A percentile compares a stretch with the other conserved stretches of the same genome.
These are phyloP conservation scores for Odontesthes bonariensis DNA, from an alignment of 2,113 vertebrate species.

Conservation along the genomic window DNA sequence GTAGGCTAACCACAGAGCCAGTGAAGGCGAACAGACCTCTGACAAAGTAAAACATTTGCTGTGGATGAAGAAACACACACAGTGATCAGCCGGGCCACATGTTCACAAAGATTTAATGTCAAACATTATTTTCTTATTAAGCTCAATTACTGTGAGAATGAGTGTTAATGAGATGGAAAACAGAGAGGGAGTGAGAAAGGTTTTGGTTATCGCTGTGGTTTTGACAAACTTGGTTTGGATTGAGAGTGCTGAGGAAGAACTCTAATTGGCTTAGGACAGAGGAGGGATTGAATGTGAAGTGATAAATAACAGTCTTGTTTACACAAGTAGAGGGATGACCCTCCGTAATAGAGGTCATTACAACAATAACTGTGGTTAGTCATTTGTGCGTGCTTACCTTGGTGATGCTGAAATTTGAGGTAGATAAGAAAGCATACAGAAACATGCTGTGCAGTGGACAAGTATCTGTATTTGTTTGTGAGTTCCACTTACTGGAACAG, in stretches of 20 bases:
- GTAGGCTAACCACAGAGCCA: constrained; percentile 16
- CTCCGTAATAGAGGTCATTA: constrained; percentile 51
- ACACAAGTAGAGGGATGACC: constrained; percentile 65
- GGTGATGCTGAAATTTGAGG: constrained; percentile 24
- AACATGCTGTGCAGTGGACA: not conserved
- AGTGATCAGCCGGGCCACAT: constrained; percentile 64
- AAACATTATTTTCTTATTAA: constrained; percentile 88
- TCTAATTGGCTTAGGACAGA: constrained; percentile 64
- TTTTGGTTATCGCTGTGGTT: constrained; percentile 43
- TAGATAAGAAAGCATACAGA: not conserved
- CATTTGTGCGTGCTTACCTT: constrained; percentile 26
- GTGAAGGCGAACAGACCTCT: constrained; percentile 36
- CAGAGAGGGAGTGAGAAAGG: constrained; percentile 74
- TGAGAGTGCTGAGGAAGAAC: constrained; percentile 27
- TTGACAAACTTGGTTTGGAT: constrained; percentile 45
- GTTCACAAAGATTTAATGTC: constrained; percentile 81
- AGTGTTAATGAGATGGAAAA: constrained; percentile 93
- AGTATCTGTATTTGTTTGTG: too few relatives aligned
- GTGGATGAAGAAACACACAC: constrained; percentile 58
- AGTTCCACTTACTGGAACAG: too few relatives aligned
- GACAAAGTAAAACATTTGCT: constrained; percentile 62
- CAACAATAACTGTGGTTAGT: constrained; percentile 19
- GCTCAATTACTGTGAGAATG: constrained; percentile 87
- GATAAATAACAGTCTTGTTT: constrained; percentile 73
- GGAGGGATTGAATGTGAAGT: constrained; percentile 45